Percentiles rank a stretch among this genome's conserved stretches.
phyloP scores from a whole-genome alignment of 2,888 invertebrate genomes.

The Drosophila koepferae region DNA sequence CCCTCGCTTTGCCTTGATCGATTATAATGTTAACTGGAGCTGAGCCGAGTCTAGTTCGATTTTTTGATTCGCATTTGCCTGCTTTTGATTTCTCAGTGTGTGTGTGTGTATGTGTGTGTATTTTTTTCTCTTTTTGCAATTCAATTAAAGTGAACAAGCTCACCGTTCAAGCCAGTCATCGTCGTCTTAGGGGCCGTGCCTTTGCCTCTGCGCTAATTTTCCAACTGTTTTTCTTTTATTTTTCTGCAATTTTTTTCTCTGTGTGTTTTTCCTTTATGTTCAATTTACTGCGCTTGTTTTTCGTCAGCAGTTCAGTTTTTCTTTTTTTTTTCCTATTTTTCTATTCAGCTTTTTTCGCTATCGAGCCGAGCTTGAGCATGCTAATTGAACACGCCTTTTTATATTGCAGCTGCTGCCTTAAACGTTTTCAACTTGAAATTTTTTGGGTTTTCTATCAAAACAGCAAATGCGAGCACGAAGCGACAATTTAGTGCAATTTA shows the following conservation, averaged over 20 bases:
- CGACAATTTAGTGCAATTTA: constrained; percentile 55
- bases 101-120: background rate
- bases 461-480: constrained; percentile 51
- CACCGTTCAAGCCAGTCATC: constrained; percentile 50
- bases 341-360: constrained; percentile 17
- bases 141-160: constrained; percentile 80
- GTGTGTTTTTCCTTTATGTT: constrained; percentile 68
- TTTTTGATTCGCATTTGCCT: constrained; percentile 51
- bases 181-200: constrained; percentile 65
- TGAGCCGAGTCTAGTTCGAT: constrained; percentile 40
- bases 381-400: constrained; percentile 80
- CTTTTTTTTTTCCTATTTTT: constrained; percentile 6
- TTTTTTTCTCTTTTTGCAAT: constrained; percentile 59
- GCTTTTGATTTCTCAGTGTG: constrained; percentile 10
- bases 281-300: constrained; percentile 77
- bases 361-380: constrained; percentile 62
- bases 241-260: constrained; percentile 27
- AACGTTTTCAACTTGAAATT: constrained; percentile 74
- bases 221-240: constrained; percentile 66
- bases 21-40: constrained; percentile 76
- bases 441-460: constrained; percentile 40
- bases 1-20: constrained; percentile 80
- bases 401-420: constrained; percentile 62
- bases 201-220: constrained; percentile 72
- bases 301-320: constrained; percentile 41